Conservation (phyloP, 2,113 vertebrate species). For the Coturnix japonica region DNA sequence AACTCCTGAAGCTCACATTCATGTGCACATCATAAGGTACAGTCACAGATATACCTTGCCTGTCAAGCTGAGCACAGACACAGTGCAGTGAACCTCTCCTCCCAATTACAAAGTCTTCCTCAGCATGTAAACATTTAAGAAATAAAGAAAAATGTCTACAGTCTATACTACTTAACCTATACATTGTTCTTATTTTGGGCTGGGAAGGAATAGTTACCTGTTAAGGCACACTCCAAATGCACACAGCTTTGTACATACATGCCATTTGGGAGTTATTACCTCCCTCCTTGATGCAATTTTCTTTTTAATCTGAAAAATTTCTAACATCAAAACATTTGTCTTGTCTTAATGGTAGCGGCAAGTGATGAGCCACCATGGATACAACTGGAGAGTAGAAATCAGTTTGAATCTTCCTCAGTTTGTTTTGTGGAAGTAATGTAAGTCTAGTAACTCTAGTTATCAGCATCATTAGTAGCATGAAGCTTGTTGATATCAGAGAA, state of each 20-base stretch:
- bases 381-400: background rate
- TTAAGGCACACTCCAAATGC: background rate
- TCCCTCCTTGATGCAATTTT: background rate
- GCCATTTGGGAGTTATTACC: background rate
- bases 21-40: accelerated
- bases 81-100: background rate
- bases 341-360: background rate
- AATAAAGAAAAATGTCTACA: background rate
- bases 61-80: background rate
- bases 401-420: background rate
- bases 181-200: background rate
- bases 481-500: background rate
- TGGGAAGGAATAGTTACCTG: background rate
- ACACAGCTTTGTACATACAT: accelerated
- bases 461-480: background rate
- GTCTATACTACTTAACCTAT: background rate
- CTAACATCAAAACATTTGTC: background rate
- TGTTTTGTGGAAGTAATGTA: background rate
- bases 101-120: background rate
- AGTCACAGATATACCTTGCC: background rate
- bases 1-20: background rate
- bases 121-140: background rate
- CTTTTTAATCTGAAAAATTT: background rate
- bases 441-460: background rate
- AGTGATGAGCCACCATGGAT: background rate